Evolutionary conservation across 2,113 vertebrate species (phyloP).

Genomic region (Crotalus viridis): DNA sequence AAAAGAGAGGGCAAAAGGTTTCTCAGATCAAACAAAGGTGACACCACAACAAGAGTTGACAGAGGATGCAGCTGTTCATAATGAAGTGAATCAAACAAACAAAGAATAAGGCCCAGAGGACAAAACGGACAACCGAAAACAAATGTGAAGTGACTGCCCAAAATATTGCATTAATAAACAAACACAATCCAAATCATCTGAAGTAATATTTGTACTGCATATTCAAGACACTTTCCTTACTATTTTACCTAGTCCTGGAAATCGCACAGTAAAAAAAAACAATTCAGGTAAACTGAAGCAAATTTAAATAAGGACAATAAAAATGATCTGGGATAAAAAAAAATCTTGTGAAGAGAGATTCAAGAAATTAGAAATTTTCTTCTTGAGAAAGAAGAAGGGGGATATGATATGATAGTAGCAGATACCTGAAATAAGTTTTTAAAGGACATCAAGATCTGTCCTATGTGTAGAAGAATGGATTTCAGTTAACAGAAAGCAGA

Average conservation of each 20-base stretch:
- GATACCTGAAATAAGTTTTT: not conserved
- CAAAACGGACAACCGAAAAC: not conserved
- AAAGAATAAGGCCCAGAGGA: not conserved
- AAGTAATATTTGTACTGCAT: not conserved
- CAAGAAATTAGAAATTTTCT: not conserved
- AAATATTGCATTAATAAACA: not conserved
- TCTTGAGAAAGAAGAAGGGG: not conserved
- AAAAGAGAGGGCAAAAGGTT: not conserved
- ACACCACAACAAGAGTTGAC: not conserved
- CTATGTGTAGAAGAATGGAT: not conserved
- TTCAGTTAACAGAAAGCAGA: not conserved
- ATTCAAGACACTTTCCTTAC: not conserved
- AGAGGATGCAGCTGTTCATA: not conserved
- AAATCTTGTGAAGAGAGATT: not conserved
- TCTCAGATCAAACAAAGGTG: not conserved
- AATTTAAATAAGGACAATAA: not conserved
- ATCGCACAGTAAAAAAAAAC: not conserved
- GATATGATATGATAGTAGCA: not conserved
- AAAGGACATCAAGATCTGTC: not conserved
- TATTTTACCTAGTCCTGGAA: not conserved
- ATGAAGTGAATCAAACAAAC: not conserved
- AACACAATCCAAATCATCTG: not conserved
- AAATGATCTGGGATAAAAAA: not conserved
- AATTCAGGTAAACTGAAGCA: not conserved
- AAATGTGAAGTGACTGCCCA: not conserved